These are phyloP conservation scores for Anas capensis DNA, from an alignment of 2,797 vertebrate genomes.

Conservation along the genomic window DNA sequence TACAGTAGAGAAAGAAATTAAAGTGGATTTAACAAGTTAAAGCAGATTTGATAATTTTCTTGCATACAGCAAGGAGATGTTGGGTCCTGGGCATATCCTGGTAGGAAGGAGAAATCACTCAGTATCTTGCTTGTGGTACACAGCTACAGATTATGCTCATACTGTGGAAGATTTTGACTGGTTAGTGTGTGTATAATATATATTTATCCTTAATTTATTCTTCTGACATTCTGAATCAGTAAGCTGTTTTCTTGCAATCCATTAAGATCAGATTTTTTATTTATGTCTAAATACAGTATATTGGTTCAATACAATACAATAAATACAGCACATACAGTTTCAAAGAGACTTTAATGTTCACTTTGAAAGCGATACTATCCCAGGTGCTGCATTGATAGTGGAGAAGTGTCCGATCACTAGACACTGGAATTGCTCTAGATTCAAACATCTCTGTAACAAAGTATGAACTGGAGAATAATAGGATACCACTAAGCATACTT, in stretches of 20 bases:
- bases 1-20: background rate
- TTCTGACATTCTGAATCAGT: background rate
- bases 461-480: background rate
- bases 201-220: background rate
- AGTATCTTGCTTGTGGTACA: background rate
- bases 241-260: background rate
- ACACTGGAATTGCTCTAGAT: background rate
- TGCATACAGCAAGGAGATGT: background rate
- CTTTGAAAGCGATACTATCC: background rate
- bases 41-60: background rate
- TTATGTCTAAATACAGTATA: background rate
- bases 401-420: background rate
- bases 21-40: background rate
- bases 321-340: background rate
- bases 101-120: background rate
- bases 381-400: background rate
- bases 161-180: background rate
- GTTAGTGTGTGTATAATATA: too few relatives aligned
- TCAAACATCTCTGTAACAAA: background rate
- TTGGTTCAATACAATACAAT: background rate
- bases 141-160: background rate
- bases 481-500: background rate
- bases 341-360: background rate
- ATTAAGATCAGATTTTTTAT: background rate
- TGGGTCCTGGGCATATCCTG: background rate